Evolutionary conservation across 2,888 invertebrate species (phyloP), one percentile per base, ranked within the genome.

Genomic region (Apodemia hepburni): DNA sequence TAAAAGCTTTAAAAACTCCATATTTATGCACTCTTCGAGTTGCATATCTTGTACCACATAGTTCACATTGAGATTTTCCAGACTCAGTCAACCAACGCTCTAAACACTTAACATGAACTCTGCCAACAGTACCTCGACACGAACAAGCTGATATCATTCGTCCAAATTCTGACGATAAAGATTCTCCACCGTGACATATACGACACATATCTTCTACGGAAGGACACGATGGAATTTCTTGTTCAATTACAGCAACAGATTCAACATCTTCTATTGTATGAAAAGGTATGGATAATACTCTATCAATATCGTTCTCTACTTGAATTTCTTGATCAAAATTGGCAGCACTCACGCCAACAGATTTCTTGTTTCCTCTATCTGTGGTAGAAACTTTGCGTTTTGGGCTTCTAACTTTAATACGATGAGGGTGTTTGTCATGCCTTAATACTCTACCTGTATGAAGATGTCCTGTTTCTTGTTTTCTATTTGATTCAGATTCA

Each of bases 41-140:
- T n/a, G 88, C 80, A 74, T 95, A 96, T 60, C 92, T 83, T 59
- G 94, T 93, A 22, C 94, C 94, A 78, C 96, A 96, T 22, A 96
- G 88, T 77, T 96, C 96, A 76, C 96, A 96, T 42, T 89, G 87
- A 9, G 93, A 94, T 65, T 93, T 93, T 38, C 95, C 95, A 1
- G 95, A 94, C 76, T 95, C 95, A 2, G 95, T 95, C 49, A 96
- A 84, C 96, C 96, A 96, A 61, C 93, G 92, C 81, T 96, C 96
- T 70, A 96, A 82, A 76, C 96, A 96, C 64, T 93, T 92, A 2
- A 95, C 92, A 79, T 96, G 96, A 12, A 96, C 94, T 62, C 94
- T 92, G 0, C 95, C 96, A 69, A 96, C 94, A 2, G 95, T 94
- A 0, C 96, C 96, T 0, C 90, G 80, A 66, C 91, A 91, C 2